Evolutionary conservation across 2,888 invertebrate species (phyloP), one percentile per base, ranked within the genome.

Genomic region (Aphidius colemani): DNA sequence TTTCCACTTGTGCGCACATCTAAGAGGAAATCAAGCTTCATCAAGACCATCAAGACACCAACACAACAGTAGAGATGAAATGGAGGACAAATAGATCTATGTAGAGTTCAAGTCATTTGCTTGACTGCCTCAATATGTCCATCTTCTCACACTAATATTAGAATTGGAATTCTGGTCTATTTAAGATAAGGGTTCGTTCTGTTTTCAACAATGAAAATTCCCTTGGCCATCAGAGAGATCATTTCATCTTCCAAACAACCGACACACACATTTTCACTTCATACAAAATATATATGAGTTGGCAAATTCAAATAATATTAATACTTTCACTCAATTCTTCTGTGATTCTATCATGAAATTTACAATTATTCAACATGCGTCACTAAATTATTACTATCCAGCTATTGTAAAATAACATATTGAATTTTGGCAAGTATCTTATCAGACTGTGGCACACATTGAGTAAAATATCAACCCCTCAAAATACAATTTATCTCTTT

Each of bases 401-500:
- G n/a, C 18, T 53, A 58, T 44, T 45, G 13, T 46, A 11, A 48
- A 30, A 30, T 30, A 30, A 51, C 48, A 11, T 7, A 45, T 40
- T 50, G 48, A 44, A 44, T 40, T 10, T 49, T 49, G 40, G 18
- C 50, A 69, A 71, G 66, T 65, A 71, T 72, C 76, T 78, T 78
- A 78, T 78, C 78, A 68, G 69, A 66, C 65, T 64, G 67, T 61
- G 71, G 72, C 77, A 76, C 79, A 78, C 77, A 75, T 75, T 75
- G 72, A 41, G 41, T 11, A 13, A 43, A 13, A 11, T 30, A 30
- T 30, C 30, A 77, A 76, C 75, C 75, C 68, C 46, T 59, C 74
- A 72, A 78, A 79, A 78, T 78, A 75, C 78, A 73, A 78, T 78
- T 76, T 74, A 70, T 71, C 70, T 74, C 72, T 75, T 76, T 78